Conservation (phyloP, 2,888 invertebrate species). For the Himalopsyche japonica region DNA sequence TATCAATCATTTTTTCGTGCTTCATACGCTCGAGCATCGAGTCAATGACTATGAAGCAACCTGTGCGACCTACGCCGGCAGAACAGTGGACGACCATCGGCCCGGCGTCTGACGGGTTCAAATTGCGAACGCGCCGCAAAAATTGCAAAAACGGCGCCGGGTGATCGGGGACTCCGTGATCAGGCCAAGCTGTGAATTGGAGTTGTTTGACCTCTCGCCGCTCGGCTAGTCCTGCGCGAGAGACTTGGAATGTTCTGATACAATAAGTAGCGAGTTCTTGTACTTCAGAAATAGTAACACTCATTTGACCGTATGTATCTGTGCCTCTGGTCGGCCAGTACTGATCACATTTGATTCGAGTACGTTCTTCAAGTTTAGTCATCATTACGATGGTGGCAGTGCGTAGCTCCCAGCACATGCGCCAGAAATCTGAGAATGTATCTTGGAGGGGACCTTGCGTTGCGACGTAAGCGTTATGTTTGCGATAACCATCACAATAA, state of each 20-base stretch:
- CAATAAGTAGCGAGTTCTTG: constrained; percentile 98
- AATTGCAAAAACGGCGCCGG: constrained; percentile 98
- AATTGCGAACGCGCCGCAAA: constrained; percentile 85
- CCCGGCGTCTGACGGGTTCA: constrained; percentile 91
- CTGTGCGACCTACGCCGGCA: constrained; percentile 89
- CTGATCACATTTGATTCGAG: constrained; percentile 94
- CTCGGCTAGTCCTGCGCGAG: constrained; percentile 78
- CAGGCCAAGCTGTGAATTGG: constrained; percentile 99
- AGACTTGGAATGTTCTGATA: constrained; percentile 93
- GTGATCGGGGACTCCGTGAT: constrained; percentile 98
- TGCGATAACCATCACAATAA: constrained; percentile 98
- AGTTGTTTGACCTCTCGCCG: constrained; percentile 94
- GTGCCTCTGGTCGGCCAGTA: constrained; percentile 97
- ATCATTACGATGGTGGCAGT: constrained; percentile 98
- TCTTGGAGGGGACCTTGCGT: constrained; percentile 98
- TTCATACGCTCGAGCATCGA: constrained; percentile 97
- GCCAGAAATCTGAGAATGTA: constrained; percentile 98
- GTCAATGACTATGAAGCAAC: constrained; percentile 98
- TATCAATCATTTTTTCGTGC: constrained; percentile 97
- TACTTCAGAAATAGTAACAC: constrained; percentile 90
- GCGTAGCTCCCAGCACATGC: constrained; percentile 98
- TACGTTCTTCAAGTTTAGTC: constrained; percentile 97
- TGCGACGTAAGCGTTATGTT: constrained; percentile 97
- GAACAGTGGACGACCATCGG: constrained; percentile 95
- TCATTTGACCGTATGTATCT: constrained; percentile 94